Evolutionary conservation across 1,140 invertebrate genomes (phyloP), one percentile per base, ranked within the genome.

Genomic region (Pygmarrhopalites habei): DNA sequence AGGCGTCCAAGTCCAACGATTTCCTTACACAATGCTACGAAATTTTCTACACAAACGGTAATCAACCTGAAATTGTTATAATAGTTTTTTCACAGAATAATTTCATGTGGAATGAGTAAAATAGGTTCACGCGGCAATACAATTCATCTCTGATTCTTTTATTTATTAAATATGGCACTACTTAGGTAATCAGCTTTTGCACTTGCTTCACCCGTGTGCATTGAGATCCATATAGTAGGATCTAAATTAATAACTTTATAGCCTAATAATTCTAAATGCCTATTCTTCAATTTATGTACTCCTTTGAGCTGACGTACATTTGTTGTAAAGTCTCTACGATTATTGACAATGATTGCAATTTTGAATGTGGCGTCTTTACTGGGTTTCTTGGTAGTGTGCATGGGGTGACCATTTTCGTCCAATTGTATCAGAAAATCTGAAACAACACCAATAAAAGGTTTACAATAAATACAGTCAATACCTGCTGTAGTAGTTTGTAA

Each of bases 191-290:
- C 74, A 5, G 67, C 64, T 68, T 78, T 79, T 15, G 74, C 75
- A 14, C 69, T 72, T 19, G 73, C 68, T 49, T 74, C 72, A 26
- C 68, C 60, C 73, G 75, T 74, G 30, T 66, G 75, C 72, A 83
- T 78, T 25, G 76, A 75, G 66, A 78, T 80, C 82, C 82, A 84
- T 43, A 79, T 74, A 49, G 74, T 74, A n/a, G 75, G 73, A 52
- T 79, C 78, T 3, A 83, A 74, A 29, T 76, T 72, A 32, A 81
- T 65, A 4, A 83, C 81, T 63, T 75, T 76, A 63, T 82, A 84
- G 15, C 82, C 82, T 64, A 83, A 72, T 57, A 83, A 81, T 75
- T 84, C 82, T 46, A 84, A 73, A 73, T 84, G 82, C 62, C 81
- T 73, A n/a, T 71, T 64, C 29, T 67, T 58, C n/a, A 75, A 26